These are phyloP conservation scores for Diplazon laetatorius DNA, from an alignment of 2,888 invertebrate species.

Conservation along the genomic window DNA sequence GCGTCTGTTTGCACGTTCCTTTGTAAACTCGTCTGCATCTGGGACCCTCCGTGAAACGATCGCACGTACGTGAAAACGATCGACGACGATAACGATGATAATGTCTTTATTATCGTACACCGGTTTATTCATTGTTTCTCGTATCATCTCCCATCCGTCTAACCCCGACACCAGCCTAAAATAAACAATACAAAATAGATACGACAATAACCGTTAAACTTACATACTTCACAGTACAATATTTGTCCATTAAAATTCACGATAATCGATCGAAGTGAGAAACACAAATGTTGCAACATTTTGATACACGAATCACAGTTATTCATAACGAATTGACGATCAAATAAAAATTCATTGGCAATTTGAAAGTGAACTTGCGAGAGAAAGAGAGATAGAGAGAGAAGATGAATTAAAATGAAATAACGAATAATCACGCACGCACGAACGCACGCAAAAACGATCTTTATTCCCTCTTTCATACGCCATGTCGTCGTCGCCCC, in stretches of 20 bases:
- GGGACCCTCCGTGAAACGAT: neutral
- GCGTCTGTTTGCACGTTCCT: constrained; percentile 39
- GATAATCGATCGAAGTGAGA: constrained; percentile 11
- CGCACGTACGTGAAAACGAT: too few species aligned
- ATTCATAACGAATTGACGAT: constrained; percentile 25
- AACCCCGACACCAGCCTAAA: too few species aligned
- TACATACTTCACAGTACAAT: neutral
- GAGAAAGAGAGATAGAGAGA: neutral
- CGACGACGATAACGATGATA: neutral
- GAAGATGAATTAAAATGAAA: constrained; percentile 22
- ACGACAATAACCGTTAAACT: neutral
- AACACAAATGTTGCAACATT: constrained; percentile 9
- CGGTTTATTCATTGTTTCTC: neutral
- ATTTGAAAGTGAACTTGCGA: constrained; percentile 18
- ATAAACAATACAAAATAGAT: neutral
- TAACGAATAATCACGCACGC: constrained; percentile 14
- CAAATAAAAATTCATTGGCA: constrained; percentile 24
- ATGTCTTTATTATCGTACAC: neutral
- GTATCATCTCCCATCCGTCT: neutral
- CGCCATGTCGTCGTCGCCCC: constrained; percentile 70
- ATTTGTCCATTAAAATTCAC: too few species aligned
- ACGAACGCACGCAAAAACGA: constrained; percentile 43
- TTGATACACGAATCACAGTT: constrained; percentile 17
- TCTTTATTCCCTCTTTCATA: constrained; percentile 52
- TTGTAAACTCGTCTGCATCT: constrained; percentile 50